Evolutionary conservation across 1,140 invertebrate species (phyloP), one percentile per base, ranked within the genome.

Genomic region (Caenorhabditis tropicalis): DNA sequence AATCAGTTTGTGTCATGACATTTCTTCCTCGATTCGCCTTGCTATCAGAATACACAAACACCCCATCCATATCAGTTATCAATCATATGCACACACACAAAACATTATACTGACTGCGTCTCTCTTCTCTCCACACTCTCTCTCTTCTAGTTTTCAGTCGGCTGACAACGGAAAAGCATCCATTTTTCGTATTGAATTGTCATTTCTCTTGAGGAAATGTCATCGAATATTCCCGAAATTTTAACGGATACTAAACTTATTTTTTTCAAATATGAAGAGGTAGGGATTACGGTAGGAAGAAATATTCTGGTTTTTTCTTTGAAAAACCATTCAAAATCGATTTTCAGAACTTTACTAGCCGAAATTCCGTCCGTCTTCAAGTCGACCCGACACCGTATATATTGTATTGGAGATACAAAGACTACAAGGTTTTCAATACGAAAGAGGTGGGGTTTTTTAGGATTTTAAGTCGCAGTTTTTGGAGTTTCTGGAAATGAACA

Each of bases 241-340:
- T 39, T 74, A 36, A 31, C 10, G 10, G 65, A 74, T 74, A 29
- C 12, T 2, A 74, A 74, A 27, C n/a, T 74, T 6, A 74, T 43
- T 39, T 74, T 74, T 43, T 74, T 74, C n/a, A 74, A 74, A 27
- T 74, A 74, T 46, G 65, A 43, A 24, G 65, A 74, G 65, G 65
- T 74, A 5, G 27, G 65, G 10, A 36, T 43, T 12, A 10, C 10
- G 19, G 0, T 21, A 36, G 31, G n/a, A 10, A 12, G 65, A 56
- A 56, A 4, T 27, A 6, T 27, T 56, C 3, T 27, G 21, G 6
- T 27, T 1, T 56, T 24, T 1, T 21, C 3, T 2, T 27, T 29
- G 24, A 21, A 10, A 56, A 51, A 19, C 39, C 39, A 5, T 12
- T 43, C 39, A 43, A 65, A 36, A 27, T 65, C 0, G 19, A 16